Base-by-base conservation (phyloP, 1,140 invertebrate genomes). In the Pentalonia nigronervosa region DNA sequence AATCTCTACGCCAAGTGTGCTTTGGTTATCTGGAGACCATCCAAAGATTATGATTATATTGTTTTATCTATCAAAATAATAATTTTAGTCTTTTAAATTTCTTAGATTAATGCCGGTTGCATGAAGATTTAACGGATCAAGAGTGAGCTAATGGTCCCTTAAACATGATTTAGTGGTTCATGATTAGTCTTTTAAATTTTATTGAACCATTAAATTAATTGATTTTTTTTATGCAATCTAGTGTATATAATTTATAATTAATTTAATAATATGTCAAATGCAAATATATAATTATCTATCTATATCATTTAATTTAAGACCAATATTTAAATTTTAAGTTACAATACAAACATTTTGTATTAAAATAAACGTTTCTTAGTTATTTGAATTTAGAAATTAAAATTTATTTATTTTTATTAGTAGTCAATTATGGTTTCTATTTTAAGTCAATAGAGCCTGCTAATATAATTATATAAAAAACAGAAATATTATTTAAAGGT, bases 401-500 rank as follows among this genome's bases (percentile, higher is more conserved):
- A 76, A n/a, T 76, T 1, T 76, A 67, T 76, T 76, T 17, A n/a
- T n/a, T n/a, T n/a, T 76, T 76, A 7, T n/a, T 76, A 67, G 25
- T 11, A 67, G 11, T 11, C 30, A 14, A 53, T 53, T n/a, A n/a
- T 67, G 4, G 23, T n/a, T 67, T 67, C 0, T 30, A 30, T 30
- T 67, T 67, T 67, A n/a, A 67, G 60, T n/a, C 23, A 8, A 6
- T 14, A n/a, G 4, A n/a, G 6, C 30, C 7, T n/a, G n/a, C 30
- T 7, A 76, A 14, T 3, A 47, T 87, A n/a, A 48, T 48, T 87
- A 23, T 89, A 89, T 87, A 14, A 89, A 36, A 36, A 89, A 89
- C 3, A 34, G 20, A 34, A 56, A 41, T 89, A 36, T 89, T 41
- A 89, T 45, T 67, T 96, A 93, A 94, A 99, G 99, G 84, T 99